Conservation (phyloP, 2,797 vertebrate genomes). For the Oophaga sylvatica region DNA sequence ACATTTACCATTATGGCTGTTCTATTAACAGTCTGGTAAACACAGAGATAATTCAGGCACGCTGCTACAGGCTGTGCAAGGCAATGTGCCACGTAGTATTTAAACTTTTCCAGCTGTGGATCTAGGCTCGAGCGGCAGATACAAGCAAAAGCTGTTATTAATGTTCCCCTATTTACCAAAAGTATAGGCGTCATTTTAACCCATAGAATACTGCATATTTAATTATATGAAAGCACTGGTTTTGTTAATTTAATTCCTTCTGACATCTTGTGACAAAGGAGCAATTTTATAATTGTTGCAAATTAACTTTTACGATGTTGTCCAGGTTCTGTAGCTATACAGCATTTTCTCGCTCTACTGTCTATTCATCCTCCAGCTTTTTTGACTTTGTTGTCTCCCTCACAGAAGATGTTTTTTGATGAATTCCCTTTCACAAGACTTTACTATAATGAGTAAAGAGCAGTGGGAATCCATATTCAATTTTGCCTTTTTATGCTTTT, state of each 20-base stretch:
- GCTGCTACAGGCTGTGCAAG: constrained; percentile 39
- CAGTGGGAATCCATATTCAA: too few species aligned
- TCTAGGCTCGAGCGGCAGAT: constrained; percentile 1
- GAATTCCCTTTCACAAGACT: background rate
- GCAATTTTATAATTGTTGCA: background rate
- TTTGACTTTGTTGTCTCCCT: background rate
- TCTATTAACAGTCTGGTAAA: constrained; percentile 54
- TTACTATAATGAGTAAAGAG: background rate
- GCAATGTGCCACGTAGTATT: constrained; percentile 12
- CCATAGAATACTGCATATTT: background rate
- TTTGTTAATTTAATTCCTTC: background rate
- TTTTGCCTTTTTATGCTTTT: too few species aligned
- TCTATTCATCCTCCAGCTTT: background rate
- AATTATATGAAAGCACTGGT: background rate
- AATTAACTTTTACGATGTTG: background rate
- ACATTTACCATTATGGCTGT: constrained; percentile 54
- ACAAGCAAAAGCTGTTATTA: constrained; percentile 21
- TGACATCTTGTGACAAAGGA: background rate
- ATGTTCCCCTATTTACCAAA: background rate
- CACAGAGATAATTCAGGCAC: constrained; percentile 41
- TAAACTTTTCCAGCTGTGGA: constrained; percentile 26
- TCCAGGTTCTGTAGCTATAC: background rate
- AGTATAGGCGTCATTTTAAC: background rate
- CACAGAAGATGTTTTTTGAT: background rate
- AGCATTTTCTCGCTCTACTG: background rate